These are phyloP conservation scores for Anthoscopus minutus DNA, from an alignment of 2,113 vertebrate genomes.

Conservation along the genomic window DNA sequence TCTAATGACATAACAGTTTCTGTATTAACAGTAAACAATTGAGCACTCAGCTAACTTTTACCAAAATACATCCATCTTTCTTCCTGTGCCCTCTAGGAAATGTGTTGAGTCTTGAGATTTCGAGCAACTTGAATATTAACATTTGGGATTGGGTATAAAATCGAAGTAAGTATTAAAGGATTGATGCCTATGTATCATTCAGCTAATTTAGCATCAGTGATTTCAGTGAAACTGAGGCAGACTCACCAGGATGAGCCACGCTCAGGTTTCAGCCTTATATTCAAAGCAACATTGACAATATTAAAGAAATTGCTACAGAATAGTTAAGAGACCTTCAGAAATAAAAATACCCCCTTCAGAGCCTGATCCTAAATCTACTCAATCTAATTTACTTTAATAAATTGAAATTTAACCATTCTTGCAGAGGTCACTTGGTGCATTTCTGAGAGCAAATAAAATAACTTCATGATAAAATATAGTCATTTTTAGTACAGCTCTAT, in stretches of 20 bases:
- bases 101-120: neutral
- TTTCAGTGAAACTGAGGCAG: neutral
- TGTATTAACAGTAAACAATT: neutral
- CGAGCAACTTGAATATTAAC: neutral
- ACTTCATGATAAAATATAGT: neutral
- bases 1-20: neutral
- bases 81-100: neutral
- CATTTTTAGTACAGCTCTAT: neutral
- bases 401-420: neutral
- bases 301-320: neutral
- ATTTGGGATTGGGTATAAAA: neutral
- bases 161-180: neutral
- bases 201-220: neutral
- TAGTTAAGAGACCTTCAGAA: neutral
- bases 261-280: neutral
- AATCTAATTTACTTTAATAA: neutral
- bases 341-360: neutral
- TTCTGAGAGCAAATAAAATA: neutral
- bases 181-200: neutral
- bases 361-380: neutral
- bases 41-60: neutral
- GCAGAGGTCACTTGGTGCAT: neutral
- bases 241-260: neutral
- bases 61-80: neutral
- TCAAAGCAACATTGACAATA: neutral